Percentiles rank a stretch among this genome's conserved stretches.
phyloP scores from a whole-genome alignment of 2,888 invertebrate species.

The Brenthis ino region DNA sequence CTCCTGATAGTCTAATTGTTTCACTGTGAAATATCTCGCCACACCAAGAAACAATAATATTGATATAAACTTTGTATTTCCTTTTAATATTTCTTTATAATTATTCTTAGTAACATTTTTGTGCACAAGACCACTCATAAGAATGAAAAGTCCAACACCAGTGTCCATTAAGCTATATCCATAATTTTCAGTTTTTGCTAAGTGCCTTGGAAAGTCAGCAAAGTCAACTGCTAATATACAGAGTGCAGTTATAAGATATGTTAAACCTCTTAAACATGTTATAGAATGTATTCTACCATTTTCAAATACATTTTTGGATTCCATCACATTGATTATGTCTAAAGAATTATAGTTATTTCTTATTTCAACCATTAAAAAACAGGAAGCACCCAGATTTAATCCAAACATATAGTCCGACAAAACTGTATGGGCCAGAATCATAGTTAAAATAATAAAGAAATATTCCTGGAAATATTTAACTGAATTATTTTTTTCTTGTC shows the following conservation, averaged over 20 bases:
- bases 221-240: constrained; percentile 98
- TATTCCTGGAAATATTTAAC: constrained; percentile 79
- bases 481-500: constrained; percentile 39
- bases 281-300: constrained; percentile 69
- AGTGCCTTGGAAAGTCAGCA: constrained; percentile 89
- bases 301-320: constrained; percentile 39
- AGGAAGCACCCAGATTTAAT: constrained; percentile 55
- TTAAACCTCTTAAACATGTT: constrained; percentile 86
- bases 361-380: constrained; percentile 50
- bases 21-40: constrained; percentile 82
- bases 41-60: constrained; percentile 83
- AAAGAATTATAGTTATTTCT: constrained; percentile 19
- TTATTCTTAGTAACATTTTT: constrained; percentile 57
- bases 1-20: constrained; percentile 90
- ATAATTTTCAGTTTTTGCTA: constrained; percentile 93
- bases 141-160: constrained; percentile 94
- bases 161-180: constrained; percentile 97
- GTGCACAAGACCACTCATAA: constrained; percentile 90
- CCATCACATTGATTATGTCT: constrained; percentile 23
- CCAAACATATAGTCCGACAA: constrained; percentile 59
- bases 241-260: constrained; percentile 88
- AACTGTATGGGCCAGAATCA: constrained; percentile 82
- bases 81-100: constrained; percentile 56
- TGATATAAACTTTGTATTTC: constrained; percentile 61
- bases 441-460: constrained; percentile 77